phyloP scores from a whole-genome alignment of 2,797 vertebrate species.

The Miichthys miiuy region DNA sequence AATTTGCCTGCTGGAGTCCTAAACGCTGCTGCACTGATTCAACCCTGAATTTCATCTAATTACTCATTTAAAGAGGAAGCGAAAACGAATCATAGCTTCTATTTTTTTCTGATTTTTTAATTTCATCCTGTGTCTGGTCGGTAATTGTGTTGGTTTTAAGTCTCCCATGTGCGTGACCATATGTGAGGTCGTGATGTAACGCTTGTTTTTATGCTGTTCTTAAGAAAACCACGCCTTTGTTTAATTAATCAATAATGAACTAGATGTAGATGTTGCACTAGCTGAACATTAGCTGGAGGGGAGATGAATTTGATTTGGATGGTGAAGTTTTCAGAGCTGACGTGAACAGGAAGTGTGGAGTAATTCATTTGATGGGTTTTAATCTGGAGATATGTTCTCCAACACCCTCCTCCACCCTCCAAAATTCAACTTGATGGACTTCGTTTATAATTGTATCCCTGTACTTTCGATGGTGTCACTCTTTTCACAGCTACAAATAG shows the following conservation, averaged over 20 bases:
- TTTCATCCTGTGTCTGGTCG: not conserved
- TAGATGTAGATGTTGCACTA: not conserved
- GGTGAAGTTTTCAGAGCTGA: constrained; percentile 13
- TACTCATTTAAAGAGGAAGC: not conserved
- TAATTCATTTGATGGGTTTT: not conserved
- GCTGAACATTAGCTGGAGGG: not conserved
- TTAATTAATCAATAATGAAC: constrained; percentile 61
- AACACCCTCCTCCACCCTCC: not conserved
- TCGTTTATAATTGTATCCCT: not conserved
- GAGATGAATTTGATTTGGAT: not conserved
- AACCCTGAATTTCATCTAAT: not conserved
- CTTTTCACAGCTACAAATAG: constrained; percentile 46
- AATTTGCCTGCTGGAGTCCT: not conserved
- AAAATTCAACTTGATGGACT: constrained; percentile 5
- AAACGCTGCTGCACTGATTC: constrained; percentile 20
- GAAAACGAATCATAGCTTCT: not conserved
- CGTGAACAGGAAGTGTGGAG: not conserved
- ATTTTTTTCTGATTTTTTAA: not conserved
- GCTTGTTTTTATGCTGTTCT: constrained; percentile 31
- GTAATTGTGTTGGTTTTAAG: constrained; percentile 32
- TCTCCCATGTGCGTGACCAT: constrained; percentile 24
- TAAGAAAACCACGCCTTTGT: constrained; percentile 69
- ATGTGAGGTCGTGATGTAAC: constrained; percentile 56
- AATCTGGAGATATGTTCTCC: not conserved
- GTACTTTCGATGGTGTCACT: constrained; percentile 38